phyloP scores from a whole-genome alignment of 2,113 vertebrate genomes.

The Oreamnos americanus region DNA sequence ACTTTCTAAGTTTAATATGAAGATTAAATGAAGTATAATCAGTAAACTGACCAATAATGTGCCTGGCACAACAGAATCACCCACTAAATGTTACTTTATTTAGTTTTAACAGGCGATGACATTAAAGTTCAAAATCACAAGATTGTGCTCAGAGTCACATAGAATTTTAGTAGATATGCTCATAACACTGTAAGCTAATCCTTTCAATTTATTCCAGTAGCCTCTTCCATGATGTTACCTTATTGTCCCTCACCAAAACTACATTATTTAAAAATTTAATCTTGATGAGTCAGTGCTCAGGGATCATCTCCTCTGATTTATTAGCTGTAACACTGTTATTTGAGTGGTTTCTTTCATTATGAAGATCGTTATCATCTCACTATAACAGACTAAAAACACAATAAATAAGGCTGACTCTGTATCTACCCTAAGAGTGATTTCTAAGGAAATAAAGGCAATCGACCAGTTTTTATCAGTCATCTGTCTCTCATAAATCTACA shows the following conservation, averaged over 20 bases:
- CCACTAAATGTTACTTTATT: neutral
- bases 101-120: neutral
- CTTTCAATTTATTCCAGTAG: neutral
- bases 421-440: neutral
- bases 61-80: neutral
- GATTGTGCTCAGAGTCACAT: neutral
- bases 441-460: slow-evolving; percentile 6
- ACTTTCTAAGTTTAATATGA: slow-evolving; percentile 7
- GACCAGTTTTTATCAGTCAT: neutral
- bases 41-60: neutral
- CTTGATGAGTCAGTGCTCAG: neutral
- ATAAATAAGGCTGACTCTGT: neutral
- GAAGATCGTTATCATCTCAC: slow-evolving; percentile 33
- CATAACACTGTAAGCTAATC: neutral
- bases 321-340: slow-evolving; percentile 8
- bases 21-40: neutral
- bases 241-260: neutral
- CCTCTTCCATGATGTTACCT: neutral
- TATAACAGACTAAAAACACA: slow-evolving; percentile 24
- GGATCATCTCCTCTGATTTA: slow-evolving; percentile 12
- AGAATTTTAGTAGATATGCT: neutral
- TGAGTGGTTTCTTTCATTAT: slow-evolving; percentile 19
- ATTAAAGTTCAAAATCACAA: neutral
- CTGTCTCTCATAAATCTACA: slow-evolving; percentile 22
- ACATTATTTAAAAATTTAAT: slow-evolving; percentile 35